Evolutionary conservation across 2,888 invertebrate genomes (phyloP).

Genomic region (Troglohyphantes excavatus): DNA sequence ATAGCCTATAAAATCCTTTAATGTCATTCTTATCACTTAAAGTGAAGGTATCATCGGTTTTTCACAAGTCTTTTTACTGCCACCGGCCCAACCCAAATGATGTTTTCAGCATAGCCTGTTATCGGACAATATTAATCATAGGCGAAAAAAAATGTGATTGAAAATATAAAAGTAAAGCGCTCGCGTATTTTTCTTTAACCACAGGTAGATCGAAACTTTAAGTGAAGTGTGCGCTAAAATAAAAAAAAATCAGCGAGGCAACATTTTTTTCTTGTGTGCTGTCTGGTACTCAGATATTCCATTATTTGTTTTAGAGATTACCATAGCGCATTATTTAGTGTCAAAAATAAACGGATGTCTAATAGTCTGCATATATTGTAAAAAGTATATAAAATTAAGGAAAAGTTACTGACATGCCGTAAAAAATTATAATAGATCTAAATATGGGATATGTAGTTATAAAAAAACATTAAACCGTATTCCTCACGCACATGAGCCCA

Average conservation of each 20-base stretch:
- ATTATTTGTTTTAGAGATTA: too few relatives aligned
- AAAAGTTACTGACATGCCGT: too few relatives aligned
- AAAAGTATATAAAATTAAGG: too few relatives aligned
- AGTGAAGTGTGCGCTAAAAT: background rate
- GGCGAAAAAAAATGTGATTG: slow-evolving; percentile 42
- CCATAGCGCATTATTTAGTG: too few relatives aligned
- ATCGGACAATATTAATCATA: slow-evolving; percentile 67
- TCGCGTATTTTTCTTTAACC: slow-evolving; percentile 44
- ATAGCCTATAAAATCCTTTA: slow-evolving; percentile 72
- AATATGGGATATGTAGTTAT: too few relatives aligned
- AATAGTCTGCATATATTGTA: too few relatives aligned
- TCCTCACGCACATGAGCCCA: too few relatives aligned
- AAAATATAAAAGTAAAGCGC: slow-evolving; percentile 40
- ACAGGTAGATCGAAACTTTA: slow-evolving; percentile 56
- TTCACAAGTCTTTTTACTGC: slow-evolving; percentile 56
- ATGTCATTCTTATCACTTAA: slow-evolving; percentile 71
- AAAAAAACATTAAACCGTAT: too few relatives aligned
- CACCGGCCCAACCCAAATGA: slow-evolving; percentile 55
- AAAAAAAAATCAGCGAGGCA: background rate
- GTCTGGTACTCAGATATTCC: too few relatives aligned
- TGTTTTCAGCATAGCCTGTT: slow-evolving; percentile 56
- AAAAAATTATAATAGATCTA: too few relatives aligned
- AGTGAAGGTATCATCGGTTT: slow-evolving; percentile 69
- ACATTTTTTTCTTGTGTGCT: too few relatives aligned
- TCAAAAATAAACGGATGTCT: too few relatives aligned